Evolutionary conservation across 2,888 invertebrate genomes (phyloP).

Genomic region (Axea sp.): DNA sequence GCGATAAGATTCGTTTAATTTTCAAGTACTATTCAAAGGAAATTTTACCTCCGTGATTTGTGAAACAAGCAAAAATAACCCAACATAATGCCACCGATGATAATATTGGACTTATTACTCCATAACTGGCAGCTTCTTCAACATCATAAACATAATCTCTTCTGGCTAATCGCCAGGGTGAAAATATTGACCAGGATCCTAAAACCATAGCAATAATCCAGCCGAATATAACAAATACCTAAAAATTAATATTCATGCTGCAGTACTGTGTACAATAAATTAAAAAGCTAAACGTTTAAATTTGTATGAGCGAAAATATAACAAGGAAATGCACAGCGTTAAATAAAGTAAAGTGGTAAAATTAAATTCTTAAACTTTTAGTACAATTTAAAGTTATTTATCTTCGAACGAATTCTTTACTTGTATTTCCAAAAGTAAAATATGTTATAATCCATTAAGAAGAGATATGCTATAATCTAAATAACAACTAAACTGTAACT

Average conservation of each 20-base stretch:
- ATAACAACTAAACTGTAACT: conserved; percentile 35
- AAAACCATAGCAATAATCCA: conserved; percentile 80
- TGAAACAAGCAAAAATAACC: conserved; percentile 84
- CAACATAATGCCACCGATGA: conserved; percentile 83
- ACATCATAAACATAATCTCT: conserved; percentile 83
- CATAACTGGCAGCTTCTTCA: conserved; percentile 83
- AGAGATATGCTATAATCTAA: conserved; percentile 26
- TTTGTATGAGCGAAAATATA: no score
- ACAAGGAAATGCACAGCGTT: no score
- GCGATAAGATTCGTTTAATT: no score
- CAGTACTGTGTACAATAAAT: no score
- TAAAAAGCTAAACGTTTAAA: no score
- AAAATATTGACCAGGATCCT: conserved; percentile 82
- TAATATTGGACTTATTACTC: conserved; percentile 84
- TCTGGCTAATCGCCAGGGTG: conserved; percentile 82
- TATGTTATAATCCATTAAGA: conserved; percentile 10
- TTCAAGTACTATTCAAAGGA: no score
- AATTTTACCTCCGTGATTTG: conserved; percentile 80
- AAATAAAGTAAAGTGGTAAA: no score
- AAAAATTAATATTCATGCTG: neutral
- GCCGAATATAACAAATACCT: conserved; percentile 81
- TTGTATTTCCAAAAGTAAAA: conserved; percentile 3
- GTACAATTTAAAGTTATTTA: neutral
- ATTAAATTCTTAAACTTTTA: no score
- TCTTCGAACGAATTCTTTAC: neutral